Percentiles rank a stretch among this genome's conserved stretches.
These are phyloP conservation scores for Anarrhichthys ocellatus DNA, from an alignment of 2,113 vertebrate species.

Conservation along the genomic window DNA sequence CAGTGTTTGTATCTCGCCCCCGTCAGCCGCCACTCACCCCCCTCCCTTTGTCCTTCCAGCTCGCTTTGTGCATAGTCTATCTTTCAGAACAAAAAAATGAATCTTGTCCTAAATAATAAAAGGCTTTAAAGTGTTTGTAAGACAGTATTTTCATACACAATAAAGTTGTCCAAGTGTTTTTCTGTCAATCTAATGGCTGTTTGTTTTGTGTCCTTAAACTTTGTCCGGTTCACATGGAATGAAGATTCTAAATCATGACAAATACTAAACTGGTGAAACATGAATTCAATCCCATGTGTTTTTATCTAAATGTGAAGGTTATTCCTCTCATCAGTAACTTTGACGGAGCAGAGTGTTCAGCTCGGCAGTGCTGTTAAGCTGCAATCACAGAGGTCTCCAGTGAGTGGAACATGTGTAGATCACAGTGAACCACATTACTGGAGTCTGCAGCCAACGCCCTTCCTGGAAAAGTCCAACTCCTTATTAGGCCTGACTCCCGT, in stretches of 20 bases:
- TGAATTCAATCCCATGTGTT: not conserved
- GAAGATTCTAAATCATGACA: not conserved
- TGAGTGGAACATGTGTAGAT: slow-evolving; percentile 33
- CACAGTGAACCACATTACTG: not conserved
- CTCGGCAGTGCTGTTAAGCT: not conserved
- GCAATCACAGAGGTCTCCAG: not conserved
- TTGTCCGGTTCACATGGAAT: not conserved
- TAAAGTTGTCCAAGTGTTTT: slow-evolving; percentile 85
- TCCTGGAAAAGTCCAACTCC: slow-evolving; percentile 37
- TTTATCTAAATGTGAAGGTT: not conserved
- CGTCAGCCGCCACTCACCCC: slow-evolving; percentile 37
- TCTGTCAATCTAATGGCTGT: slow-evolving; percentile 67
- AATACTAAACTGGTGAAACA: not conserved
- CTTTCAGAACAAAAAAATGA: slow-evolving; percentile 69
- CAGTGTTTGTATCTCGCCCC: slow-evolving; percentile 53
- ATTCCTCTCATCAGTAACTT: not conserved
- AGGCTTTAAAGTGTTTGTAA: slow-evolving; percentile 78
- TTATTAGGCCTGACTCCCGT: slow-evolving; percentile 18
- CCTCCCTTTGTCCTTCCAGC: slow-evolving; percentile 39
- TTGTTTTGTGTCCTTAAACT: slow-evolving; percentile 29
- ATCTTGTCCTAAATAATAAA: slow-evolving; percentile 64
- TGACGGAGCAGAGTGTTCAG: too few species aligned
- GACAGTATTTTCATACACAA: slow-evolving; percentile 88
- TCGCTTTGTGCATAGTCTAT: slow-evolving; percentile 72
- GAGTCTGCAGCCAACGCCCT: slow-evolving; percentile 54